A percentile compares a stretch with the other conserved stretches of the same genome.
Evolutionary conservation across 2,888 invertebrate genomes (phyloP).

Genomic region (Argyresthia albistria): DNA sequence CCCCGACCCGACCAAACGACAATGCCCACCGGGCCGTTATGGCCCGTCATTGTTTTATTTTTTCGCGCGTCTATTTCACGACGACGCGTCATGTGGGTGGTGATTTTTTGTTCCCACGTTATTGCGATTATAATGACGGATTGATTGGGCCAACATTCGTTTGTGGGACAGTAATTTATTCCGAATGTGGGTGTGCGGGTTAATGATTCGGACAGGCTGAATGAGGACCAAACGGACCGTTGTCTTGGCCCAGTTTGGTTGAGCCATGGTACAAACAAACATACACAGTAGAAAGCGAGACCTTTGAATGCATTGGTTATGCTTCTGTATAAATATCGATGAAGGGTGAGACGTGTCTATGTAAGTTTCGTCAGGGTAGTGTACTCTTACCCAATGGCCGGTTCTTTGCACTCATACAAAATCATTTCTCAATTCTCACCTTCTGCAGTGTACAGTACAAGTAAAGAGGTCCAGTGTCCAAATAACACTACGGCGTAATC

Average conservation of each 20-base stretch:
- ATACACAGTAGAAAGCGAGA: too few species aligned
- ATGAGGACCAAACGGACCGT: constrained; percentile 43
- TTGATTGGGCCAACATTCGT: constrained; percentile 51
- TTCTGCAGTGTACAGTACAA: too few species aligned
- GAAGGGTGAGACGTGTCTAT: too few species aligned
- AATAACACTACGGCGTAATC: too few species aligned
- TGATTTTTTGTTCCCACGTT: constrained; percentile 47
- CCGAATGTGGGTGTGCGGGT: constrained; percentile 49
- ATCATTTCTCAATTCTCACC: too few species aligned
- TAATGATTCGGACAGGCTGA: constrained; percentile 41
- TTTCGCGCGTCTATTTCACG: constrained; percentile 37
- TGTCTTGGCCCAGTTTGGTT: constrained; percentile 37
- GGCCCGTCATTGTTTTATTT: constrained; percentile 50
- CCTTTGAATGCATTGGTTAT: too few species aligned
- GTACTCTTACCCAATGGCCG: too few species aligned
- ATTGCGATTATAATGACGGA: constrained; percentile 60
- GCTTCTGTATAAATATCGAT: too few species aligned
- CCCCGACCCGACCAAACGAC: neutral
- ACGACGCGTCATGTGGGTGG: constrained; percentile 40
- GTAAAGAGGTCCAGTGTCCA: too few species aligned
- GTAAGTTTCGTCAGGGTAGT: too few species aligned
- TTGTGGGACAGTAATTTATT: constrained; percentile 46
- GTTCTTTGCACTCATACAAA: too few species aligned
- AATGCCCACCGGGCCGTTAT: constrained; percentile 31
- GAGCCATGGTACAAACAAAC: too few species aligned